Conservation (phyloP, 2,113 vertebrate species). For the Eretmodus cyanostictus region DNA sequence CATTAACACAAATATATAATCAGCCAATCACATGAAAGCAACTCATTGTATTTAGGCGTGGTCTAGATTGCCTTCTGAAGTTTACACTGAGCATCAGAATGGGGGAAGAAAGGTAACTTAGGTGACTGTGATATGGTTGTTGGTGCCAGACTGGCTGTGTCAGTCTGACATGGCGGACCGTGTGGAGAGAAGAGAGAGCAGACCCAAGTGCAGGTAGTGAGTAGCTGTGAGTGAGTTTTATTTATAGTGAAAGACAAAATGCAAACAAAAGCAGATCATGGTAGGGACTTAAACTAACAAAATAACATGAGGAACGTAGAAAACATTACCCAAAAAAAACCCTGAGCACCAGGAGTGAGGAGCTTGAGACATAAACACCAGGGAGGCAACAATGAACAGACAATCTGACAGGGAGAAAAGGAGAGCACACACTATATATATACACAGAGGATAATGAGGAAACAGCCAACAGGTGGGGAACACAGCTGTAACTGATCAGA, state of each 20-base stretch:
- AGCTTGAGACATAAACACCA: fast-evolving
- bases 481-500: neutral
- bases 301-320: fast-evolving
- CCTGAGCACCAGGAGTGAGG: fast-evolving
- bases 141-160: neutral
- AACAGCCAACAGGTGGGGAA: neutral
- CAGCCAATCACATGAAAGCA: neutral
- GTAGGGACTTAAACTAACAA: neutral
- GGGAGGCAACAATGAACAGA: neutral
- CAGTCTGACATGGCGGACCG: neutral
- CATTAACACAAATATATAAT: neutral
- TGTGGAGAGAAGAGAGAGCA: neutral
- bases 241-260: neutral
- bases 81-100: neutral
- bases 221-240: neutral
- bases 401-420: fast-evolving
- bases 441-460: neutral
- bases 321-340: neutral
- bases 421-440: neutral
- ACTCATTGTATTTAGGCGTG: neutral
- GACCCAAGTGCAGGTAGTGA: neutral
- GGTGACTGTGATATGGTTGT: neutral
- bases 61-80: neutral
- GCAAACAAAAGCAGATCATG: neutral
- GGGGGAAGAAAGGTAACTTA: neutral